Evolutionary conservation across 2,797 vertebrate genomes (phyloP), one percentile per base, ranked within the genome.

Genomic region (Micromesistius poutassou): DNA sequence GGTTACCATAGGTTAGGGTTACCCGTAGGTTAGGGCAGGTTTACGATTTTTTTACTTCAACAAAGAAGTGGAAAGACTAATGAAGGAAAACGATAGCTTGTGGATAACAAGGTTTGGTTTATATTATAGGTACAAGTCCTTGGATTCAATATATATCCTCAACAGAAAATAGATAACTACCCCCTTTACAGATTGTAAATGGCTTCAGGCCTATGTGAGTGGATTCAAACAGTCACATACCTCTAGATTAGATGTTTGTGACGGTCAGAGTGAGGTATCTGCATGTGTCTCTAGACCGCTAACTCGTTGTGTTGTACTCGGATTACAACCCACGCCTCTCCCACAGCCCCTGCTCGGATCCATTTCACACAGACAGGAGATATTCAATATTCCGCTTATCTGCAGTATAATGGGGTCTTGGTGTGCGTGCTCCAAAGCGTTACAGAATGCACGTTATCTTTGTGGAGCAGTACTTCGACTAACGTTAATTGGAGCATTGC

Each of bases 331-430:
- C 84, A 89, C 73, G 82, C 80, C 84, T 66, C 86, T 85, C 83
- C 84, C 93, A 92, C 93, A 91, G 89, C 89, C 81, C 87, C 87
- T 84, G 76, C 72, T 77, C 28, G 80, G 91, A 93, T 93, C 91
- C 89, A 73, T 90, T 94, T 91, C 86, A 86, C 55, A 62, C 22
- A 62, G 55, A 62, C 25, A 62, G 22, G 55, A 81, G 83, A 74
- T 79, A 86, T 72, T 79, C 19, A 79, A 86, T 86, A 87, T 81
- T 79, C 79, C 77, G 13, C 78, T 66, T 55, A 74, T 74, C 76
- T 76, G 73, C 22, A 76, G 5, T 77, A 35, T 16, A 62, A 72
- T 31, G 33, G 35, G 16, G 8, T 83, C 74, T 72, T 71, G 81
- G 72, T 83, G 38, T 78, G 83, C 35, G 72, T 77, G 62, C 6